Base-by-base conservation (phyloP, 2,797 vertebrate species). In the Macropus fuliginosus region DNA sequence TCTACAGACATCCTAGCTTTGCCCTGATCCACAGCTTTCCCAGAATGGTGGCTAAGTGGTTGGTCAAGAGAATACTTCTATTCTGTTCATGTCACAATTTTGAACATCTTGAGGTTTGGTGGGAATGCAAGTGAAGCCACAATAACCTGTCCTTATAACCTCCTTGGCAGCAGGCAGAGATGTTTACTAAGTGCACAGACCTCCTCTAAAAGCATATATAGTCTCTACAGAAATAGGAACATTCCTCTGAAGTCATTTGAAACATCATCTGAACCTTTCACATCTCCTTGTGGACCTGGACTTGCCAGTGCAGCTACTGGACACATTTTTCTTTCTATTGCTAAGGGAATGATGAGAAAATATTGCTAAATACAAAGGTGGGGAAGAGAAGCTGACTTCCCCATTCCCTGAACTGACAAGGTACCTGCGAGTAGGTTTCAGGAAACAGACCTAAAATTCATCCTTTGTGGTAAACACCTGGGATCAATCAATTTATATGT, bases 131-230 rank as follows among this genome's bases (percentile, higher is more conserved):
- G 6, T 90, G 9, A 94, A 96, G 18, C 9, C n/a, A 91, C 21
- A 55, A n/a, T 96, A 96, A 95, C 6, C 5, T 91, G 54, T 95
- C 56, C 92, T 91, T 92, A 94, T 91, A 92, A 94, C 0, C 50
- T 74, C 93, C 21, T 56, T 92, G 1, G 62, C 90, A 16, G 34
- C n/a, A 34, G n/a, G 90, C 14, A 95, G 18, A 91, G 18, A 91
- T 93, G 5, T 89, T 96, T 46, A 50, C 9, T 14, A 92, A 95
- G 13, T 91, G 91, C 62, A 50, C 40, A 87, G 40, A 66, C 91
- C 87, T 92, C 94, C 27, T 92, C 94, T 93, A 92, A 81, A 95
- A 92, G 92, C 90, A 89, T n/a, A 29, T 54, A 55, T 94, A n/a
- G 93, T 91, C n/a, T 81, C 46, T 50, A 3, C 40, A 87, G 40